Evolutionary conservation across 1,140 invertebrate species (phyloP).

Genomic region (Anastrepha obliqua): DNA sequence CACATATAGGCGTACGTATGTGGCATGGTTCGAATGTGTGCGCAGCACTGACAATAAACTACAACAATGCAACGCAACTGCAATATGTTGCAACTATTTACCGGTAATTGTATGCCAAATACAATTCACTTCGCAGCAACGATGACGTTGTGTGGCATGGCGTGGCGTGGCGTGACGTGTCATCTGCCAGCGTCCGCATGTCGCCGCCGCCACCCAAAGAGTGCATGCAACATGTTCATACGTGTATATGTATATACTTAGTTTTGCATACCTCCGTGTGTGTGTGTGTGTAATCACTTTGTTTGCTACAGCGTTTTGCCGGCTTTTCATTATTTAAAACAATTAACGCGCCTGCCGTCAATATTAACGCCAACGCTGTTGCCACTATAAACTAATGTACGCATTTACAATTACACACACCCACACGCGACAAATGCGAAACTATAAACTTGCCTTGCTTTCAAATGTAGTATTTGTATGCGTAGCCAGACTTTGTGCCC

Average conservation of each 20-base stretch:
- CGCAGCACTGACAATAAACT: not conserved
- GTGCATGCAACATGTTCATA: not conserved
- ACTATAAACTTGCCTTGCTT: constrained; percentile 38
- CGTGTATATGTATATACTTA: not conserved
- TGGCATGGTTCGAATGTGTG: not conserved
- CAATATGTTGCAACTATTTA: constrained; percentile 29
- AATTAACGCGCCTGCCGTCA: constrained; percentile 36
- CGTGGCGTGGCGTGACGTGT: not conserved
- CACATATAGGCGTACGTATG: not conserved
- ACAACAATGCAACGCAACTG: not conserved
- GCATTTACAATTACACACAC: not conserved
- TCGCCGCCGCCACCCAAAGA: constrained; percentile 37
- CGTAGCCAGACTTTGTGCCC: too few relatives aligned
- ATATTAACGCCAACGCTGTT: constrained; percentile 26
- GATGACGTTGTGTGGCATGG: not conserved
- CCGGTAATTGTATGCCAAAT: constrained; percentile 44
- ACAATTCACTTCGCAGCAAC: not conserved
- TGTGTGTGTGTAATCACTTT: not conserved
- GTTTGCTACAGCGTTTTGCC: not conserved
- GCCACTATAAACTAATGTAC: not conserved
- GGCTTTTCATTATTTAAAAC: constrained; percentile 37
- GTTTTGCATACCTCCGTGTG: not conserved
- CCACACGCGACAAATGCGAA: not conserved
- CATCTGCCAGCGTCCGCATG: not conserved
- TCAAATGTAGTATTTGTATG: not conserved